Evolutionary conservation across 1,140 invertebrate species (phyloP).

Genomic region (Phocides pigmalion): DNA sequence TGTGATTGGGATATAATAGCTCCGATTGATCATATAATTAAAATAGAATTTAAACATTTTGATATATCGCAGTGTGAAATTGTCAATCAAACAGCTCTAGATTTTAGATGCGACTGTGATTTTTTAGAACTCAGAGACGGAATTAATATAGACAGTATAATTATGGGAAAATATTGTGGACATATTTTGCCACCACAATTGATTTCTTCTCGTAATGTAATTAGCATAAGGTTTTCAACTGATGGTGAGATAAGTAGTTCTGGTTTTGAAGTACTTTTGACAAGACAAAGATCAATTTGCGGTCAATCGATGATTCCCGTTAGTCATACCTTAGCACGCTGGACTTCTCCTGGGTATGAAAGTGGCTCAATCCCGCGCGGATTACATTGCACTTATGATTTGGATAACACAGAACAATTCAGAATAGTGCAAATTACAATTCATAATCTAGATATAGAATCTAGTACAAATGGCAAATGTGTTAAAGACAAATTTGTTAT

Average conservation of each 20-base stretch:
- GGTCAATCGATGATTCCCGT: constrained; percentile 72
- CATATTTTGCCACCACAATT: constrained; percentile 83
- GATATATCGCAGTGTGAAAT: constrained; percentile 76
- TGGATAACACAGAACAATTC: constrained; percentile 47
- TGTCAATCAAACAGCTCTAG: constrained; percentile 73
- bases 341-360: constrained; percentile 75
- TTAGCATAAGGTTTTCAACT: constrained; percentile 87
- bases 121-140: constrained; percentile 89
- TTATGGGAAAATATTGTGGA: constrained; percentile 88
- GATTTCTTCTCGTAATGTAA: constrained; percentile 81
- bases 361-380: constrained; percentile 54
- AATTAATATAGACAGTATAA: constrained; percentile 83
- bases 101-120: constrained; percentile 85
- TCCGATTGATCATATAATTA: constrained; percentile 78
- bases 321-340: constrained; percentile 69
- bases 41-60: constrained; percentile 84
- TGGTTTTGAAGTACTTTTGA: constrained; percentile 85
- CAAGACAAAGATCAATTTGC: constrained; percentile 60
- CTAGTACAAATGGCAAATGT: constrained; percentile 44
- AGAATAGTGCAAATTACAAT: constrained; percentile 51
- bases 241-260: constrained; percentile 83
- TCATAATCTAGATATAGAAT: constrained; percentile 57
- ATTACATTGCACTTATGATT: constrained; percentile 60
- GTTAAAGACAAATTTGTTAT: constrained; percentile 62
- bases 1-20: constrained; percentile 80